Evolutionary conservation across 1,140 invertebrate species (phyloP).

Genomic region (Acromyrmex charruanus): DNA sequence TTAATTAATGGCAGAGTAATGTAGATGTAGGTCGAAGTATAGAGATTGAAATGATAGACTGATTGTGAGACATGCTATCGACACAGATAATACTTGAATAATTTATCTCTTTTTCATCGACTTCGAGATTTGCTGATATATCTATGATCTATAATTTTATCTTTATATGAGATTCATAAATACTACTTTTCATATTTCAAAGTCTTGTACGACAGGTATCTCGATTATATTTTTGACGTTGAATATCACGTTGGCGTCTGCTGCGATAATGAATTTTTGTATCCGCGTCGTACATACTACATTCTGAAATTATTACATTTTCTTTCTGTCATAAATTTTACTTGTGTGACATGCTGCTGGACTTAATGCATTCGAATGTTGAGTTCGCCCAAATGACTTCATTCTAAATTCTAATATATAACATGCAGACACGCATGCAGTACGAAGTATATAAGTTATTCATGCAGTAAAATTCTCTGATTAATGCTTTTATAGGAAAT

Average conservation of each 20-base stretch:
- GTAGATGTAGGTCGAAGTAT: background rate
- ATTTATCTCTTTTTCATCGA: slow-evolving; percentile 4
- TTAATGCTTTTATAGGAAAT: background rate
- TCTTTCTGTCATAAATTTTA: slow-evolving; percentile 20
- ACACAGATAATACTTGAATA: background rate
- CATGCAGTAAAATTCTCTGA: background rate
- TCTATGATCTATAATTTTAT: background rate
- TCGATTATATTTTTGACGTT: slow-evolving; percentile 20
- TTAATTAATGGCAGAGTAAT: background rate
- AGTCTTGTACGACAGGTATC: background rate
- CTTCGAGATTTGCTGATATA: background rate
- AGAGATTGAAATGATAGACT: slow-evolving; percentile 12
- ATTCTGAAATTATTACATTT: slow-evolving; percentile 14
- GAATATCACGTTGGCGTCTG: background rate
- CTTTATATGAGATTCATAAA: background rate
- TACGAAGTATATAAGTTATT: background rate
- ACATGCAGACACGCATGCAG: background rate
- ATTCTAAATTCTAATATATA: background rate
- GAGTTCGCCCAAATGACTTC: background rate
- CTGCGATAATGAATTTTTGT: slow-evolving; percentile 17
- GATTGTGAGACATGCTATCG: background rate
- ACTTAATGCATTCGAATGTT: slow-evolving; percentile 7
- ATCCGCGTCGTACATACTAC: background rate
- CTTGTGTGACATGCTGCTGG: background rate
- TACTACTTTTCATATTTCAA: background rate